Percentiles rank a stretch among this genome's conserved stretches.
phyloP scores from a whole-genome alignment of 2,888 invertebrate genomes.

The Lasioglossum vierecki region DNA sequence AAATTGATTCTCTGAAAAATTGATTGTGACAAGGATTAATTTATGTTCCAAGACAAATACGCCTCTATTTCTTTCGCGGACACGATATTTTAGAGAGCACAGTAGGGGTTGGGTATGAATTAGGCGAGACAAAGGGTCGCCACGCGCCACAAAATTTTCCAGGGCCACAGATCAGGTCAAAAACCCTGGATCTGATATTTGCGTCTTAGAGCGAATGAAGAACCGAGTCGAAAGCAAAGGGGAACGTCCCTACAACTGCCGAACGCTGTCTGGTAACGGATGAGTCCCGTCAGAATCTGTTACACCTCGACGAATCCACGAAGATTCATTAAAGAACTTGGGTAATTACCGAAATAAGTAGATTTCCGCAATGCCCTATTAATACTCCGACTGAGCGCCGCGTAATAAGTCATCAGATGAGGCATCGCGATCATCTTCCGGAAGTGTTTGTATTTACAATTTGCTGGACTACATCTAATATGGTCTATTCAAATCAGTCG shows the following conservation, averaged over 20 bases:
- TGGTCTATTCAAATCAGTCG: background rate
- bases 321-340: slow-evolving; percentile 5
- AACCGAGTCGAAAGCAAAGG: background rate
- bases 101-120: background rate
- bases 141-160: background rate
- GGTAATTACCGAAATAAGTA: slow-evolving; percentile 4
- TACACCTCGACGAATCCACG: background rate
- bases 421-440: background rate
- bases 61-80: background rate
- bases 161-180: background rate
- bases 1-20: too few species aligned
- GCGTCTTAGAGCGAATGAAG: background rate
- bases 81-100: background rate
- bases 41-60: too few species aligned
- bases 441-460: background rate
- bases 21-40: background rate
- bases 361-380: background rate
- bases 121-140: background rate
- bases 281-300: slow-evolving; percentile 1
- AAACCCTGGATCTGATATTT: background rate
- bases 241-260: slow-evolving; percentile 2
- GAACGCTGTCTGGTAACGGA: background rate
- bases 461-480: background rate
- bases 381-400: background rate
- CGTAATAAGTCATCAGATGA: background rate